Conservation (phyloP, 2,888 invertebrate genomes). For the Drosophila formosana region DNA sequence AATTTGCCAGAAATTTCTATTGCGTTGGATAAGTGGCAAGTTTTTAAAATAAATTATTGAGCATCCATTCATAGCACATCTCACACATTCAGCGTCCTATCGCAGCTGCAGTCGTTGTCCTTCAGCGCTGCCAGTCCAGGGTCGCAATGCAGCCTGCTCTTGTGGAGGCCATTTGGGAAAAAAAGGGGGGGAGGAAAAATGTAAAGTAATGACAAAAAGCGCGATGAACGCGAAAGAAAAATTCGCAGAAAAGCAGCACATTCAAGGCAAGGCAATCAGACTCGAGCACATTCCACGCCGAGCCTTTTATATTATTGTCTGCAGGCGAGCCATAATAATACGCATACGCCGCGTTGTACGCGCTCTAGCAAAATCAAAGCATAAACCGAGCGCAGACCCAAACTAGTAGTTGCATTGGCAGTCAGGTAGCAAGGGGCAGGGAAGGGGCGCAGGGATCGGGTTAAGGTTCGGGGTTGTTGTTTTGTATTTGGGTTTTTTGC, state of each 20-base stretch:
- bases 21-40: conserved; percentile 43
- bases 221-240: conserved; percentile 52
- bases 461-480: conserved; percentile 27
- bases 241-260: conserved; percentile 37
- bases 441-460: background rate
- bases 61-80: conserved; percentile 43
- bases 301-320: background rate
- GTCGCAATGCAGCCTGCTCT: conserved; percentile 60
- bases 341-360: conserved; percentile 70
- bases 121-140: conserved; percentile 57
- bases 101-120: conserved; percentile 47
- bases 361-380: conserved; percentile 65
- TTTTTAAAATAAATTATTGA: conserved; percentile 67
- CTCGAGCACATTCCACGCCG: background rate
- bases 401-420: conserved; percentile 39
- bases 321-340: conserved; percentile 52
- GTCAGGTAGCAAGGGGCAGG: background rate
- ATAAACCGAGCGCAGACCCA: conserved; percentile 62
- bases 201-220: conserved; percentile 68
- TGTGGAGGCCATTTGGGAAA: conserved; percentile 62
- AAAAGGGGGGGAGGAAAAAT: conserved; percentile 6
- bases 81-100: conserved; percentile 14
- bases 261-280: conserved; percentile 52
- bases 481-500: conserved; percentile 28
- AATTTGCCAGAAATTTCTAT: conserved; percentile 51